These are phyloP conservation scores for Hylomyscus alleni DNA, from an alignment of 2,797 vertebrate species.

Conservation along the genomic window DNA sequence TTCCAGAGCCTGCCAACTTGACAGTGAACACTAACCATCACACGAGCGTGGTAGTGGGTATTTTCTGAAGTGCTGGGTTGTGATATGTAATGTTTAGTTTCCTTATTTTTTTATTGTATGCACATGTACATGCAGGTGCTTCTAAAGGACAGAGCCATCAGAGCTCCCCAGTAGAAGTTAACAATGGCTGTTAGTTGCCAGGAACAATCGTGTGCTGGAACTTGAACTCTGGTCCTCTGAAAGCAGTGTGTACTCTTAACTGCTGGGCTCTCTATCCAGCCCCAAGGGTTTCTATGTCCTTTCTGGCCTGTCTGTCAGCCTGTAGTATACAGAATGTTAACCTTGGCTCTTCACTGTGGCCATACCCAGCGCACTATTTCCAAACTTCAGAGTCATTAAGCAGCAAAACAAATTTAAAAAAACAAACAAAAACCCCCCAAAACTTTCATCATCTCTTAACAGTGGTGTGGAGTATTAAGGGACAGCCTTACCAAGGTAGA, in stretches of 20 bases:
- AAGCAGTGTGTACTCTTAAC: not conserved
- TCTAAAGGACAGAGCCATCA: not conserved
- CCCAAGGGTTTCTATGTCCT: not conserved
- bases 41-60: not conserved
- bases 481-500: conserved; percentile 35
- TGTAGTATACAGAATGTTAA: not conserved
- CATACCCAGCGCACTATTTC: not conserved
- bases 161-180: not conserved
- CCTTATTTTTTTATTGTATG: not conserved
- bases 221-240: not conserved
- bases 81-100: not conserved
- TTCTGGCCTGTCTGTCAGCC: not conserved
- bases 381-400: conserved; percentile 17
- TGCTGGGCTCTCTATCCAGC: not conserved
- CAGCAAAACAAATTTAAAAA: not conserved
- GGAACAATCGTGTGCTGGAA: not conserved
- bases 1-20: not conserved
- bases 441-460: conserved; percentile 18
- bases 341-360: conserved; percentile 15
- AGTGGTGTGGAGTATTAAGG: conserved; percentile 61
- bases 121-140: not conserved
- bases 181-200: not conserved
- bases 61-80: conserved; percentile 46
- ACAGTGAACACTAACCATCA: not conserved
- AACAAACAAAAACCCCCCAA: not conserved